phyloP scores from a whole-genome alignment of 2,113 vertebrate genomes.

The Saiga tatarica region DNA sequence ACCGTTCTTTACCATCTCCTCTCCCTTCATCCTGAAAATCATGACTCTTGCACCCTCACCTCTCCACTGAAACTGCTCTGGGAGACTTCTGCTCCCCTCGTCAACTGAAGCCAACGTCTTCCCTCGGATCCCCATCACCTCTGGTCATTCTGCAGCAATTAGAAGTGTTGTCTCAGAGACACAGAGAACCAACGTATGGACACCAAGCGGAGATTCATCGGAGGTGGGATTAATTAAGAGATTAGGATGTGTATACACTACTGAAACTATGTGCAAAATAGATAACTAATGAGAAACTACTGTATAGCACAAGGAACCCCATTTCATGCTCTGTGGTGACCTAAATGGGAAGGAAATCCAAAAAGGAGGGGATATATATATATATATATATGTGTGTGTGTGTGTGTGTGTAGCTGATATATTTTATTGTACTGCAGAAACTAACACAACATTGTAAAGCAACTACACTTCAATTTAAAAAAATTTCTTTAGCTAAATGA shows the following conservation, averaged over 20 bases:
- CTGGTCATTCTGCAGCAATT: neutral
- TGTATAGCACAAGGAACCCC: neutral
- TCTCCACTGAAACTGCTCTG: neutral
- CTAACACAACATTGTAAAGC: neutral
- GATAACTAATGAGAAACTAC: neutral
- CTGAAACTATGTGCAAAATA: neutral
- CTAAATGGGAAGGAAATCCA: neutral
- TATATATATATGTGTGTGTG: neutral
- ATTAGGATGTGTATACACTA: neutral
- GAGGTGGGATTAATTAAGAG: neutral
- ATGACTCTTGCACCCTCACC: neutral
- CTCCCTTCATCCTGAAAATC: neutral
- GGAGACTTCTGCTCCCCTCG: neutral
- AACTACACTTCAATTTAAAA: neutral
- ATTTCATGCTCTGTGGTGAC: neutral
- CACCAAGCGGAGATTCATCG: neutral
- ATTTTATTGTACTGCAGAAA: neutral
- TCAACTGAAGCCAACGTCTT: rapidly evolving
- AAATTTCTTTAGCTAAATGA: neutral
- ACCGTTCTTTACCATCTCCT: neutral
- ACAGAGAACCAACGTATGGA: neutral
- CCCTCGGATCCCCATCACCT: neutral
- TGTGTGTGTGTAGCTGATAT: neutral
- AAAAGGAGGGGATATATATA: neutral
- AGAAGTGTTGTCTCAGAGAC: neutral